Evolutionary conservation across 2,113 vertebrate species (phyloP).

Genomic region (Psittacula cyanocephala): DNA sequence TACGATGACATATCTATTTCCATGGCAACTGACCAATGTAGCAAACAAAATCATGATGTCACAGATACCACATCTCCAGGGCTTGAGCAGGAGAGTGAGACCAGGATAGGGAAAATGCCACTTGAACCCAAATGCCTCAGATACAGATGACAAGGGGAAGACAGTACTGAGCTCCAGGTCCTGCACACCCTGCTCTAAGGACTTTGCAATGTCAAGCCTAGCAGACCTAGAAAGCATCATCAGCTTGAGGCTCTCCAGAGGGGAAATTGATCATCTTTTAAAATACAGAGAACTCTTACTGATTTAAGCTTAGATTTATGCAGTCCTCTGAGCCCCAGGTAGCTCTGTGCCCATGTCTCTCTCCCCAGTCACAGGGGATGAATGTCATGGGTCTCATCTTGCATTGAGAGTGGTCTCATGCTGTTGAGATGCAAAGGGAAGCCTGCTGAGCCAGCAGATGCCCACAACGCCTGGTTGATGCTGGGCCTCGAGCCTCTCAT

Average conservation of each 20-base stretch:
- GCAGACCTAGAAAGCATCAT: neutral
- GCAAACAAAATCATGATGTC: slow-evolving; percentile 50
- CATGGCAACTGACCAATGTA: slow-evolving; percentile 62
- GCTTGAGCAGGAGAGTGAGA: neutral
- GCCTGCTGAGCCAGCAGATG: neutral
- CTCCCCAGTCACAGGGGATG: neutral
- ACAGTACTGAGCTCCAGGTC: neutral
- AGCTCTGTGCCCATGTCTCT: neutral
- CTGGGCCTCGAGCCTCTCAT: neutral
- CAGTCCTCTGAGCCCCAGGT: neutral
- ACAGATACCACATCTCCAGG: neutral
- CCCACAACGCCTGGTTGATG: neutral
- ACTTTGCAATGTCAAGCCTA: neutral
- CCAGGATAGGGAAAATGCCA: neutral
- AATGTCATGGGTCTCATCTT: neutral
- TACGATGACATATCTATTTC: slow-evolving; percentile 39
- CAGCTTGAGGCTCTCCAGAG: neutral
- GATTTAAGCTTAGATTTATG: neutral
- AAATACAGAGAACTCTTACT: neutral
- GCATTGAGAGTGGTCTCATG: rapidly evolving
- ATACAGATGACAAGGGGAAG: rapidly evolving
- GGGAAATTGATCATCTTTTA: neutral
- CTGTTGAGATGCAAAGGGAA: rapidly evolving
- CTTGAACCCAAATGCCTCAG: neutral
- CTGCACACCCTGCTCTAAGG: neutral